Evolutionary conservation across 2,888 invertebrate species (phyloP).

Genomic region (Hypena proboscidalis): DNA sequence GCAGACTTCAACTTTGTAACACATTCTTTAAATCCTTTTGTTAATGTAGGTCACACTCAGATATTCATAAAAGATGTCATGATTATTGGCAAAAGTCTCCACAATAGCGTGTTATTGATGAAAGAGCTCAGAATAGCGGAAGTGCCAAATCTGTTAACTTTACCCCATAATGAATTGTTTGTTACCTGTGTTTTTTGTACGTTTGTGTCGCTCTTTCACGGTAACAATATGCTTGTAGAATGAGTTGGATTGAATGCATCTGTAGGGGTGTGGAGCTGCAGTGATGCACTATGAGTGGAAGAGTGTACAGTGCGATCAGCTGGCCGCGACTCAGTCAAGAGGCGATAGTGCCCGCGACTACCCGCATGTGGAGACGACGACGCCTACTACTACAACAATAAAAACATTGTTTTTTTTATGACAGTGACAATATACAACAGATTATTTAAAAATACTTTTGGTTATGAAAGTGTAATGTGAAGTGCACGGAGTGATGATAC

Average conservation of each 20-base stretch:
- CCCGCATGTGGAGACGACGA: slow-evolving; percentile 42
- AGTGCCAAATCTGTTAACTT: slow-evolving; percentile 46
- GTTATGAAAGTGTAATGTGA: slow-evolving; percentile 4
- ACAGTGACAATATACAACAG: slow-evolving; percentile 1
- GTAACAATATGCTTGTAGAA: not conserved
- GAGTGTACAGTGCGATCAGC: slow-evolving; percentile 56
- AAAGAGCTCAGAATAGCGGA: slow-evolving; percentile 42
- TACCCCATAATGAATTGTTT: slow-evolving; percentile 35
- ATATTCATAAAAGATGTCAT: not conserved
- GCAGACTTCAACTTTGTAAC: no score
- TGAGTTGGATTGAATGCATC: not conserved
- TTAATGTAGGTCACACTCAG: slow-evolving; percentile 1
- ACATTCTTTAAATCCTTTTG: slow-evolving; percentile 7
- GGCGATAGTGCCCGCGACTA: slow-evolving; percentile 57
- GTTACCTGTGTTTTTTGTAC: slow-evolving; percentile 32
- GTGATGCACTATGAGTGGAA: no score
- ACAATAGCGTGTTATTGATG: slow-evolving; percentile 17
- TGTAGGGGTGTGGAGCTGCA: slow-evolving; percentile 1
- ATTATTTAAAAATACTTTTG: slow-evolving; percentile 1
- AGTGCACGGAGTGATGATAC: slow-evolving; percentile 31
- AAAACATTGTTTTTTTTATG: slow-evolving; percentile 8
- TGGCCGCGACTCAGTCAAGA: slow-evolving; percentile 58
- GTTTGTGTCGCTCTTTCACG: not conserved
- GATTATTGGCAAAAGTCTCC: slow-evolving; percentile 6
- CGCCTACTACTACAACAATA: slow-evolving; percentile 8